phyloP scores from a whole-genome alignment of 2,888 invertebrate species.

The Horisme vitalbata region DNA sequence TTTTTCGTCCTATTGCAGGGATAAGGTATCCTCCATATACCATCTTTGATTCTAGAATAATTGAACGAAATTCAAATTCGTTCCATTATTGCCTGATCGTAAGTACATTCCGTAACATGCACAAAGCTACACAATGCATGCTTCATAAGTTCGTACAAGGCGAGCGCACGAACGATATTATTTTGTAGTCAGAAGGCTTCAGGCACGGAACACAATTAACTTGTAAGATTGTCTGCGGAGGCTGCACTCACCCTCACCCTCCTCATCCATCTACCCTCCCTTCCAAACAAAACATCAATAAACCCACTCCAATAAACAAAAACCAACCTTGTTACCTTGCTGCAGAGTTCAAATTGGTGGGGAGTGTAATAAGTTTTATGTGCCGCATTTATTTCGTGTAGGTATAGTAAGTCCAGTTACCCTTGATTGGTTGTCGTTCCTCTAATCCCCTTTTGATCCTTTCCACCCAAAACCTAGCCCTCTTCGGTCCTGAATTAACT shows the following conservation, averaged over 20 bases:
- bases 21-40: too few relatives aligned
- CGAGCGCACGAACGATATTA: conserved; percentile 64
- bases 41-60: too few relatives aligned
- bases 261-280: conserved; percentile 77
- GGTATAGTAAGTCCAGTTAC: conserved; percentile 83
- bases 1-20: too few relatives aligned
- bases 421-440: conserved; percentile 88
- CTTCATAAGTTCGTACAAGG: conserved; percentile 36
- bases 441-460: conserved; percentile 88
- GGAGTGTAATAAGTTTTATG: conserved; percentile 69
- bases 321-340: conserved; percentile 39
- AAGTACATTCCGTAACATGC: conserved; percentile 8
- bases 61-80: too few relatives aligned
- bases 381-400: conserved; percentile 81
- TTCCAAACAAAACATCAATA: conserved; percentile 83
- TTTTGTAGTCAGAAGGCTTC: conserved; percentile 75
- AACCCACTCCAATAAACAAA: conserved; percentile 51
- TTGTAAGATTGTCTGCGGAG: conserved; percentile 83
- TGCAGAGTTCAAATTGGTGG: conserved; percentile 44
- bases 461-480: conserved; percentile 84
- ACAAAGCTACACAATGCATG: conserved; percentile 22
- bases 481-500: conserved; percentile 77
- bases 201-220: conserved; percentile 83
- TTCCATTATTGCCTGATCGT: not conserved
- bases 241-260: conserved; percentile 76